Evolutionary conservation across 2,113 vertebrate species (phyloP).

Genomic region (Nicator chloris): DNA sequence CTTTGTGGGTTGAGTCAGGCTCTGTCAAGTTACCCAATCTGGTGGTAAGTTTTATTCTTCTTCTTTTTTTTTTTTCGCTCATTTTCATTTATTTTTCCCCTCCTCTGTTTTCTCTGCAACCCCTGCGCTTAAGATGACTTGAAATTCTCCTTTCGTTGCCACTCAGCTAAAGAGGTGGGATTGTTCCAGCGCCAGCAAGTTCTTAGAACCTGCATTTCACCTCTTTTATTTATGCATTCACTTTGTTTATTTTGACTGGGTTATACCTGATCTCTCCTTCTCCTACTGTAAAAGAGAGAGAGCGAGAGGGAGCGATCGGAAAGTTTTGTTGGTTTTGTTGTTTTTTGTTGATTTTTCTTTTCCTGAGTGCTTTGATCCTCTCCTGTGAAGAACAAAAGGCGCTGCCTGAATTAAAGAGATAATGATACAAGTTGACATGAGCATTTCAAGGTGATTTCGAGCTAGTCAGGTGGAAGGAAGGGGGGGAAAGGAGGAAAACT

Average conservation of each 20-base stretch:
- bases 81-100: conserved; percentile 26
- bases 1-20: conserved; percentile 82
- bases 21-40: conserved; percentile 89
- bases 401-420: conserved; percentile 67
- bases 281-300: conserved; percentile 50
- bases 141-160: conserved; percentile 58
- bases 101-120: conserved; percentile 27
- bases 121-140: conserved; percentile 38
- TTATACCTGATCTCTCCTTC: conserved; percentile 59
- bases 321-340: not conserved
- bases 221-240: conserved; percentile 59
- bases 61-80: not conserved
- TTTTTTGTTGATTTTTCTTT: conserved; percentile 22
- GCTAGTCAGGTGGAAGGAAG: conserved; percentile 54
- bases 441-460: conserved; percentile 65
- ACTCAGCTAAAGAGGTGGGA: conserved; percentile 59
- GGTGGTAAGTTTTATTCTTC: conserved; percentile 84
- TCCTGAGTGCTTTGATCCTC: conserved; percentile 61
- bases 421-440: conserved; percentile 67
- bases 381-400: conserved; percentile 66
- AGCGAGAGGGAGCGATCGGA: conserved; percentile 44
- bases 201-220: conserved; percentile 55
- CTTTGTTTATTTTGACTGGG: conserved; percentile 65
- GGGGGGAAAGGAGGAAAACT: not conserved
- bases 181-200: conserved; percentile 60